Evolutionary conservation across 2,113 vertebrate genomes (phyloP).

Genomic region (Gymnogyps californianus): DNA sequence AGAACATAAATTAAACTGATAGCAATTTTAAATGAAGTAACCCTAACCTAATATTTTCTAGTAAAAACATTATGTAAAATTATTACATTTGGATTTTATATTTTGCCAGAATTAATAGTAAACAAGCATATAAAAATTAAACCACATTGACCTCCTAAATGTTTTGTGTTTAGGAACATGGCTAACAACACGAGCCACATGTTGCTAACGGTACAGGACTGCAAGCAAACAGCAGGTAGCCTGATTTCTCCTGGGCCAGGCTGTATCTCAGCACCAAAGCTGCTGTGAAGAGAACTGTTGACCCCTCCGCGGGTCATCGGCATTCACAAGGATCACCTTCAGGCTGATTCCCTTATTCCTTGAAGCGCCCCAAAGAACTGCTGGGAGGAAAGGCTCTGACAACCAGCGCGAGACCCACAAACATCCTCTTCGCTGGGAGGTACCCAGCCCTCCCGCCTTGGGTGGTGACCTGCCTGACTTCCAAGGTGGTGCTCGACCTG

Average conservation of each 20-base stretch:
- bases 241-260: background rate
- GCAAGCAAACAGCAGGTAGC: accelerated
- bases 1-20: background rate
- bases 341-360: background rate
- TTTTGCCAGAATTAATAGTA: background rate
- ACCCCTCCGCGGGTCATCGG: accelerated
- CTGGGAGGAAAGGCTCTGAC: background rate
- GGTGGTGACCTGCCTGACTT: background rate
- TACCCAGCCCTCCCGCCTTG: background rate
- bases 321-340: background rate
- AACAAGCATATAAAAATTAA: background rate
- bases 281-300: too few species aligned
- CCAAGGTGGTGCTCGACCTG: background rate
- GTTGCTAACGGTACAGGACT: background rate
- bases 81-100: background rate
- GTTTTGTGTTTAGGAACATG: background rate
- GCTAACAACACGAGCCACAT: accelerated
- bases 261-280: background rate
- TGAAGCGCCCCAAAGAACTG: background rate
- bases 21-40: background rate
- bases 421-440: background rate
- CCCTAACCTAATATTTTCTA: background rate
- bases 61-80: background rate
- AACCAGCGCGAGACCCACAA: accelerated
- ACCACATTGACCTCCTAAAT: background rate